Conservation (phyloP, 2,888 invertebrate genomes). For the Drosophila lutescens region DNA sequence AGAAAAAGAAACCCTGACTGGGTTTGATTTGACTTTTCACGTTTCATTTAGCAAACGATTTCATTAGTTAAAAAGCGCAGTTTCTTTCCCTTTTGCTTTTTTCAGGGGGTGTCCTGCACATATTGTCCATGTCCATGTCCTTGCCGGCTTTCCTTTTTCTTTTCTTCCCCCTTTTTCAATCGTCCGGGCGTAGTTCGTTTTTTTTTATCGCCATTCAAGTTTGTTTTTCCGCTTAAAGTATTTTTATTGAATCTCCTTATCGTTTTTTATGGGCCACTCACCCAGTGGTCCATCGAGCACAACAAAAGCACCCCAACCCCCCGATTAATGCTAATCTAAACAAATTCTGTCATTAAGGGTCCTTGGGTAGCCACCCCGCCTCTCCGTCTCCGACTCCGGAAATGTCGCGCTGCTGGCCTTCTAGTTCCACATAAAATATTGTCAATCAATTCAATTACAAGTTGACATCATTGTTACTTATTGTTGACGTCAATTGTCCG, state of each 20-base stretch:
- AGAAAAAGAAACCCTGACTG: slow-evolving; percentile 28
- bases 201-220: slow-evolving; percentile 79
- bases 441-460: slow-evolving; percentile 83
- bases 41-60: slow-evolving; percentile 83
- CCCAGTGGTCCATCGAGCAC: slow-evolving; percentile 50
- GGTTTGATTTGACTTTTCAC: slow-evolving; percentile 71
- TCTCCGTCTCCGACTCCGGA: slow-evolving; percentile 15
- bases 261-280: slow-evolving; percentile 76
- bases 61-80: slow-evolving; percentile 81
- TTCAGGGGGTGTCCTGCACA: slow-evolving; percentile 45
- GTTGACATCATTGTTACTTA: slow-evolving; percentile 78
- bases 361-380: slow-evolving; percentile 24
- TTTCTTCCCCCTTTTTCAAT: slow-evolving; percentile 43
- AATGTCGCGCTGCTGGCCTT: slow-evolving; percentile 26
- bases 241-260: slow-evolving; percentile 81
- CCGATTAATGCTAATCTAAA: slow-evolving; percentile 82
- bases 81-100: not conserved
- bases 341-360: slow-evolving; percentile 79
- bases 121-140: slow-evolving; percentile 54
- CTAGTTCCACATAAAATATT: slow-evolving; percentile 76
- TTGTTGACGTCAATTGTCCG: slow-evolving; percentile 79
- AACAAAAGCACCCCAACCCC: slow-evolving; percentile 15
- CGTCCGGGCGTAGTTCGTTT: slow-evolving; percentile 56
- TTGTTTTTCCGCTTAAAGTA: slow-evolving; percentile 84
- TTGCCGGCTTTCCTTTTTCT: slow-evolving; percentile 12